Base-by-base conservation (phyloP, 2,113 vertebrate species). In the Callionymus lyra region DNA sequence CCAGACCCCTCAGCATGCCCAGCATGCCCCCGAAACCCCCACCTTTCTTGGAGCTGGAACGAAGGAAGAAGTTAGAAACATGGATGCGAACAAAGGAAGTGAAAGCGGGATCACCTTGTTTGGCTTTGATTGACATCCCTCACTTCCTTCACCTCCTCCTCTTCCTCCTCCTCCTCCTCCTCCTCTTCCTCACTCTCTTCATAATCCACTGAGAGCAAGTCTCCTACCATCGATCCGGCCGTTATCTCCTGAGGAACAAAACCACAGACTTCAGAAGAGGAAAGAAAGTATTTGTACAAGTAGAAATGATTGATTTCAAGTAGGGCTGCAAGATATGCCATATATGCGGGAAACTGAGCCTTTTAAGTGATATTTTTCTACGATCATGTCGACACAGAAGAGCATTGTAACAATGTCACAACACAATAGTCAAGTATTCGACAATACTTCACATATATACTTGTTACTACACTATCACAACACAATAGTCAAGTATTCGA, bases 1-100 rank as follows among this genome's bases (percentile, higher is more conserved):
- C 95, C 50, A 98, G 85, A 16, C 94, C 92, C 73, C 93, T 97
- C 69, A 99, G 82, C 92, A 98, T 94, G 47, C 93, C 93, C 63
- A 98, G 95, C 92, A 98, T 94, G 21, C 94, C 94, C 9, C 93
- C 92, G 38, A 97, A 85, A 15, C 86, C 84, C 1, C 90, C 85
- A 6, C 87, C 79, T 41, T 88, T 94, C 81, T 88, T 89, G 4
- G 61, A 39, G 31, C 93, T 95, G 76, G 38, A 41, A 41, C 35
- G 6, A 15, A 1, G 13, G 9, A 17, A 6, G 15, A 43, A 16
- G n/a, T 9, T 14, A 6, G 8, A 9, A 1, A 41, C 2, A n/a
- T 34, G n/a, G 8, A 41, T 6, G 6, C 14, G 10, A 15, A 17
- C 10, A 49, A 41, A 27, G 6, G 9, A 6, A 41, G 44, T 13